A percentile compares a stretch with the other conserved stretches of the same genome.
Conservation (phyloP, 2,888 invertebrate genomes). For the Lycia hirtaria region DNA sequence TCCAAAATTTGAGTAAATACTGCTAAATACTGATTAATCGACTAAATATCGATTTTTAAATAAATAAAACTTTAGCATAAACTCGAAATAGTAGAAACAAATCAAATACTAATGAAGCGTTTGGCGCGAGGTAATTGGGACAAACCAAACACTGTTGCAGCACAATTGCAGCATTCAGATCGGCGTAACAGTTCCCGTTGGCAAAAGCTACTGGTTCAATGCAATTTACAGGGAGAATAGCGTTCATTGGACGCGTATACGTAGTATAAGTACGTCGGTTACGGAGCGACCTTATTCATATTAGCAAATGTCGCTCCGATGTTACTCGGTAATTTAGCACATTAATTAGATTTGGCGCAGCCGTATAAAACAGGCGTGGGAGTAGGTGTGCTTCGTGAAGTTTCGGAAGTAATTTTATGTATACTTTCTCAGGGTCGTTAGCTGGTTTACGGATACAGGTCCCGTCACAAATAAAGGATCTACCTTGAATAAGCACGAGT, state of each 20-base stretch:
- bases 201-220: conserved; percentile 43
- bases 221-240: conserved; percentile 56
- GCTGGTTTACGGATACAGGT: too few relatives aligned
- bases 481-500: too few relatives aligned
- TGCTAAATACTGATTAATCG: too few relatives aligned
- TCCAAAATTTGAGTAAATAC: too few relatives aligned
- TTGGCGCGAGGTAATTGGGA: conserved; percentile 26
- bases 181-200: conserved; percentile 38
- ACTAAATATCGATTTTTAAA: too few relatives aligned
- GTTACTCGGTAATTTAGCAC: not conserved
- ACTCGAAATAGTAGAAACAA: not conserved
- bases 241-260: conserved; percentile 46
- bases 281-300: conserved; percentile 38
- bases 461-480: too few relatives aligned
- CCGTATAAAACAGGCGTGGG: not conserved
- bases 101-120: conserved; percentile 1
- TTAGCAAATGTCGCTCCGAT: conserved; percentile 1
- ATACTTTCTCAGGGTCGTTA: too few relatives aligned
- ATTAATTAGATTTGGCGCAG: not conserved
- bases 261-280: too few relatives aligned
- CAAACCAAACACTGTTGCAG: conserved; percentile 43
- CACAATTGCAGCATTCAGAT: conserved; percentile 45
- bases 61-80: too few relatives aligned
- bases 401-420: too few relatives aligned
- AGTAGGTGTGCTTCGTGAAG: too few relatives aligned